Evolutionary conservation across 2,888 invertebrate genomes (phyloP), one percentile per base, ranked within the genome.

Genomic region (Plagiodera versicolora): DNA sequence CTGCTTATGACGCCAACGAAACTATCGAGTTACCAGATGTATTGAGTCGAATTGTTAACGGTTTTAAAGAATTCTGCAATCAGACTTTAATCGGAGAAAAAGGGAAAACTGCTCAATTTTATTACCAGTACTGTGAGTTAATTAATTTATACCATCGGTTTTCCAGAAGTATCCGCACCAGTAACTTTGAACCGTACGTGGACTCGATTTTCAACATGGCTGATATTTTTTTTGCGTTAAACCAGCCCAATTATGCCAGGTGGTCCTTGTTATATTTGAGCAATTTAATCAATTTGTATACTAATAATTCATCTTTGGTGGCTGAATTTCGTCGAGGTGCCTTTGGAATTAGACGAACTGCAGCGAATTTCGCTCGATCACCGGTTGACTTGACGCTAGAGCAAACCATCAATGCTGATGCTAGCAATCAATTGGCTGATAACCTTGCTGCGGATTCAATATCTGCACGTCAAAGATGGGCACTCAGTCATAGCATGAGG

Each of bases 331-430:
- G 35, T 46, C 53, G 56, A 55, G 63, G 65, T 5, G 63, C 65
- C 11, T 71, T 72, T 60, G 72, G 71, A 39, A 64, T 72, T 16
- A 58, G 58, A 65, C 60, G 70, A 60, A 71, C 70, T 1, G 6
- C 19, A 2, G 67, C 70, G 47, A 65, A 66, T 54, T 72, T 70
- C 52, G 69, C 69, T 19, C 30, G 66, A 56, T 63, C 65, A 10
- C 56, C 63, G 9, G 65, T 65, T 30, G 65, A 65, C 51, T 61
- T 65, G 46, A 66, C 63, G 8, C 49, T 72, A 10, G 69, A 72
- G 44, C 72, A 72, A 49, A 72, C 69, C 9, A 67, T 71, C 18
- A 71, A 72, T 65, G 74, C 65, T 51, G 66, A 63, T 61, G 53
- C 55, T 46, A 56, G 56, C 24, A 58, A 64, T 58, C 47, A 51